Percentiles rank a stretch among this genome's conserved stretches.
phyloP scores from a whole-genome alignment of 2,797 vertebrate species.

The Pterois miles region DNA sequence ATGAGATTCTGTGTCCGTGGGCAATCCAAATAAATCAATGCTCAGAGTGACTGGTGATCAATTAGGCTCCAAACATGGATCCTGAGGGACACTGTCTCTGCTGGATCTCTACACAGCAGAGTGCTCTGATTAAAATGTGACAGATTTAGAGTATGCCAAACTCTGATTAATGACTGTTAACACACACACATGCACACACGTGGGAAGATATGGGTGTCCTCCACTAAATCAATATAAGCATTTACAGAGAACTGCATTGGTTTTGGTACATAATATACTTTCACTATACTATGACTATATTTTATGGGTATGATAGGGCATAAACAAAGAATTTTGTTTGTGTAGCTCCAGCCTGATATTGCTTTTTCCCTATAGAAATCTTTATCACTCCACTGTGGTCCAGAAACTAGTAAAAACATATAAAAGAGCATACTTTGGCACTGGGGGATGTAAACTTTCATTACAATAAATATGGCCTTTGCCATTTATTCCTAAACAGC shows the following conservation, averaged over 20 bases:
- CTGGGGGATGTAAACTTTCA: not conserved
- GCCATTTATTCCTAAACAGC: not conserved
- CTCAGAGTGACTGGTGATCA: constrained; percentile 52
- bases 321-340: not conserved
- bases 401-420: not conserved
- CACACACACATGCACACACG: not conserved
- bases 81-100: constrained; percentile 41
- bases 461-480: not conserved
- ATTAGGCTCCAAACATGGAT: constrained; percentile 41
- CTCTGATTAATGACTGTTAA: constrained; percentile 47
- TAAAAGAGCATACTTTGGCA: not conserved
- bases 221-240: constrained; percentile 8
- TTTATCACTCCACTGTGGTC: not conserved
- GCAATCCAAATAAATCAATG: constrained; percentile 55
- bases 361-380: not conserved
- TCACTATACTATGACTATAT: not conserved
- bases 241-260: constrained; percentile 1
- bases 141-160: constrained; percentile 46
- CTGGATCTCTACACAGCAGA: constrained; percentile 29
- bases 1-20: constrained; percentile 37
- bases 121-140: constrained; percentile 61
- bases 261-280: not conserved
- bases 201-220: not conserved
- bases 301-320: not conserved
- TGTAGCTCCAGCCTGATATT: not conserved